phyloP scores from a whole-genome alignment of 2,888 invertebrate genomes.

The Orthosia gracilis region DNA sequence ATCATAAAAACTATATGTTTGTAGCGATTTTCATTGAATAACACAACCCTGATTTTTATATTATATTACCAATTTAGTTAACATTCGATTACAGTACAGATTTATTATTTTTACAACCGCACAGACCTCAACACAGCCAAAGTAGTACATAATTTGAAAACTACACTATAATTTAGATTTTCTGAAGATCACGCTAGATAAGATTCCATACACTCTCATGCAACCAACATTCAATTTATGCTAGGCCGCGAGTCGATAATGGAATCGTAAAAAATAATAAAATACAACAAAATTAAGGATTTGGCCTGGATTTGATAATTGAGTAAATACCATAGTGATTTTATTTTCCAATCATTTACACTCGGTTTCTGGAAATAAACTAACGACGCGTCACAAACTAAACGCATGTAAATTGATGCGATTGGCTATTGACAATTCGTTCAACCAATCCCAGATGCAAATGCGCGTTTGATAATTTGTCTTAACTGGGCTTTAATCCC shows the following conservation, averaged over 20 bases:
- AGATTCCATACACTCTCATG: slow-evolving; percentile 6
- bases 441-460: neutral
- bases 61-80: neutral
- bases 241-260: slow-evolving; percentile 38
- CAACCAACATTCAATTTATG: slow-evolving; percentile 13
- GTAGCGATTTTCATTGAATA: neutral
- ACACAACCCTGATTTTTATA: slow-evolving; percentile 14
- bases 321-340: slow-evolving; percentile 8
- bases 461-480: neutral
- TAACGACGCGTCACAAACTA: neutral
- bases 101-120: slow-evolving; percentile 69
- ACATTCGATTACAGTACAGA: slow-evolving; percentile 27
- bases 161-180: slow-evolving; percentile 59
- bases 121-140: slow-evolving; percentile 79
- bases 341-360: neutral
- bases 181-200: slow-evolving; percentile 55
- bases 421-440: neutral
- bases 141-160: slow-evolving; percentile 73
- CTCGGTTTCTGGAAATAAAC: neutral
- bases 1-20: neutral
- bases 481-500: neutral
- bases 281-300: slow-evolving; percentile 1
- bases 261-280: slow-evolving; percentile 12
- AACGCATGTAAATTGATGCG: neutral
- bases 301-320: slow-evolving; percentile 1